Evolutionary conservation across 2,797 vertebrate genomes (phyloP).

Genomic region (Diplodus puntazzo): DNA sequence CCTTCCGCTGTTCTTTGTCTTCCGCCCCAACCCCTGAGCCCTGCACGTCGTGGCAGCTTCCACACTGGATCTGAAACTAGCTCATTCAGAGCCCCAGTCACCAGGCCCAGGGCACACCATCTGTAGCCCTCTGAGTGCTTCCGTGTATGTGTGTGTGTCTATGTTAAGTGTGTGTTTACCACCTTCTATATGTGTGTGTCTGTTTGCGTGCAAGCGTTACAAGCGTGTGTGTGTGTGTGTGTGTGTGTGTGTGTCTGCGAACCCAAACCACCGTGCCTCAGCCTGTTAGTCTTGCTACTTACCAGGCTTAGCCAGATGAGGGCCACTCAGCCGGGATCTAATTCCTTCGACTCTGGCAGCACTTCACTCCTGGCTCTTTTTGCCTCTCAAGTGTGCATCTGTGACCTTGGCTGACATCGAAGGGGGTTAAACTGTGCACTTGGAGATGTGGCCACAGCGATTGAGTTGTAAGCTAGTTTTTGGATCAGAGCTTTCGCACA

Average conservation of each 20-base stretch:
- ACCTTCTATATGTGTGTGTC: constrained; percentile 66
- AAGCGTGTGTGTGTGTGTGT: constrained; percentile 21
- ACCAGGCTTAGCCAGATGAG: constrained; percentile 84
- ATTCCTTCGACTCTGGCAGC: constrained; percentile 81
- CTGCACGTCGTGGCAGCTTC: constrained; percentile 66
- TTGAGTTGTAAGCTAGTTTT: constrained; percentile 80
- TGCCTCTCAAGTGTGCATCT: constrained; percentile 79
- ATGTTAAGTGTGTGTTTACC: constrained; percentile 49
- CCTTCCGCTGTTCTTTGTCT: constrained; percentile 75
- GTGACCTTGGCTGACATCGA: constrained; percentile 81
- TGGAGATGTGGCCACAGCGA: constrained; percentile 75
- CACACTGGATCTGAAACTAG: constrained; percentile 75
- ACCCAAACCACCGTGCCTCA: constrained; percentile 78
- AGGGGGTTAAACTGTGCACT: constrained; percentile 81
- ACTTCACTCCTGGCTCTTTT: constrained; percentile 76
- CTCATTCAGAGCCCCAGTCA: constrained; percentile 74
- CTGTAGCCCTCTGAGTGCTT: constrained; percentile 80
- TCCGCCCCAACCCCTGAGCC: constrained; percentile 67
- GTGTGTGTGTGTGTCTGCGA: constrained; percentile 37
- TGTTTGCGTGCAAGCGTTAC: constrained; percentile 55
- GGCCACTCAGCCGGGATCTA: constrained; percentile 81
- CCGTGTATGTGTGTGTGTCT: constrained; percentile 54
- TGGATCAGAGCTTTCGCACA: constrained; percentile 71
- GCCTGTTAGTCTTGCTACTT: constrained; percentile 84
- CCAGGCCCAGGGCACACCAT: constrained; percentile 79